Base-by-base conservation (phyloP, 2,113 vertebrate species). In the Pangasianodon hypophthalmus region DNA sequence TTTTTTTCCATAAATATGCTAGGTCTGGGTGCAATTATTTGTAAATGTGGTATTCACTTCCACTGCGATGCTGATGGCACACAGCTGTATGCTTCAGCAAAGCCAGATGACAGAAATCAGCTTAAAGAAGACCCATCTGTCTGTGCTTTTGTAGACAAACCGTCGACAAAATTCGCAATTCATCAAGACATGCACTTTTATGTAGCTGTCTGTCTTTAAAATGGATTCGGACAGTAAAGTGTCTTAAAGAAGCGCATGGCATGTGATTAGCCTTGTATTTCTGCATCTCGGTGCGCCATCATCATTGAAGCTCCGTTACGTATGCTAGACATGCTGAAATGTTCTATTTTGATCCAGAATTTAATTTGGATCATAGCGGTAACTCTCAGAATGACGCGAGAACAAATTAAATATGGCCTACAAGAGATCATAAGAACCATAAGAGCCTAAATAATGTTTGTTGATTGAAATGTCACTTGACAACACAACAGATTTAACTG, bases 301-400 rank as follows among this genome's bases (percentile, higher is more conserved):
- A 11, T 71, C 11, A 16, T 1, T 37, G 32, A 71, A 71, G 69
- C 69, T 37, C 32, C 18, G 69, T 37, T 44, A 77, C 24, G 73
- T 44, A 19, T 77, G 73, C 2, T 19, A 37, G 69, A 73, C 67
- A 54, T 26, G n/a, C n/a, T 37, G 32, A 71, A 67, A 67, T 37
- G 69, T 41, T 86, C 64, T 54, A 46, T 37, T 86, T 85, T 32
- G n/a, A 86, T 69, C 46, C 48, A 18, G 50, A 32, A 69, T 86
- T 73, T 37, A 26, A 54, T 54, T 32, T 44, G 9, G 50, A 71
- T 86, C 48, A 73, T 62, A 46, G 58, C 58, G 19, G 37, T 44
- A 26, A 71, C 46, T 67, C 46, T 44, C 67, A 48, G 44, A 75
- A 58, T 87, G 69, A 87, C 67, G 44, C 6, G 9, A 29, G 50